Evolutionary conservation across 1,140 invertebrate species (phyloP).

Genomic region (Tetragnatha versicolor): DNA sequence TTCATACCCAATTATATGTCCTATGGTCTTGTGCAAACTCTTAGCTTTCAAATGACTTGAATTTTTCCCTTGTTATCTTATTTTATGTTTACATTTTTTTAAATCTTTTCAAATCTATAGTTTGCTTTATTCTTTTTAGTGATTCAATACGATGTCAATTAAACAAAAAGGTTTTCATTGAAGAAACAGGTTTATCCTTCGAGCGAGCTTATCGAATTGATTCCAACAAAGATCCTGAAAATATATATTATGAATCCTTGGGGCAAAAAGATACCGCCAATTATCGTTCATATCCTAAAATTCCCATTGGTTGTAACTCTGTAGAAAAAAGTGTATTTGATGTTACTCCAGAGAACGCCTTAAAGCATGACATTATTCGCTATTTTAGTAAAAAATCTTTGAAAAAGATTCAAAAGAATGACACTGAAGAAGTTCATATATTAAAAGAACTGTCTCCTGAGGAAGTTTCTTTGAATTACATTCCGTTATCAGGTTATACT

Average conservation of each 20-base stretch:
- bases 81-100: neutral
- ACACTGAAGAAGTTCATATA: neutral
- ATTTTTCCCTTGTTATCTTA: neutral
- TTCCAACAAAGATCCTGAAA: constrained; percentile 48
- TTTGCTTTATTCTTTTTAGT: constrained; percentile 4
- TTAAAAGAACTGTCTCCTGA: neutral
- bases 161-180: constrained; percentile 52
- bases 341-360: neutral
- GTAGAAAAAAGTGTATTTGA: neutral
- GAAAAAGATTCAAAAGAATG: constrained; percentile 8
- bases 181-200: constrained; percentile 54
- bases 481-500: neutral
- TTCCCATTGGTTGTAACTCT: constrained; percentile 7
- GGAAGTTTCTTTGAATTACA: neutral
- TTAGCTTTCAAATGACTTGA: neutral
- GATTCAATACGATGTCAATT: constrained; percentile 34
- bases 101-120: neutral
- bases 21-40: too few relatives aligned
- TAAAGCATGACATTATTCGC: constrained; percentile 1
- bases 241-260: constrained; percentile 45
- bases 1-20: too few relatives aligned
- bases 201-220: constrained; percentile 56
- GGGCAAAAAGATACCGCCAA: constrained; percentile 44
- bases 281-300: constrained; percentile 26
- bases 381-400: constrained; percentile 32